Evolutionary conservation across 1,140 invertebrate species (phyloP), one percentile per base, ranked within the genome.

Genomic region (Drosophila nannoptera): DNA sequence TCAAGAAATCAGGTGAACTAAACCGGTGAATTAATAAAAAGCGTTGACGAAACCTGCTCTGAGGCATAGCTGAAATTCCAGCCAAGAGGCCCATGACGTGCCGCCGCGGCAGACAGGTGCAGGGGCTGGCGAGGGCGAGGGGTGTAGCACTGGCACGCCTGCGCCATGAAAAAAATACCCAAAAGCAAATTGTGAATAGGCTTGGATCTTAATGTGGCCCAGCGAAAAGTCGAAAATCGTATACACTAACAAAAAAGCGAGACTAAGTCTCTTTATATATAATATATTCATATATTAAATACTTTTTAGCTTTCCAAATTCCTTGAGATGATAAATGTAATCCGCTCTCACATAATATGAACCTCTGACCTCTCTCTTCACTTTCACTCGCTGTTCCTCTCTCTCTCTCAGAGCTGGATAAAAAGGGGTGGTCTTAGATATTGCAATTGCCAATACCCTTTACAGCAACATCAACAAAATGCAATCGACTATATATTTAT

Each of bases 1-100:
- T 72, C 63, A 68, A 73, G 69, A 69, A 63, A 65, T 76, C 80
- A 76, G 80, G 76, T 84, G 81, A 76, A 83, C 73, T 66, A 80
- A 83, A 83, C 76, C 76, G 81, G 81, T 80, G 81, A 84, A 83
- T 76, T 73, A 67, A 80, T 63, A 75, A 66, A 45, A 74, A 50
- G 55, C 68, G 73, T 83, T 65, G 73, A 76, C 78, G 73, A 84
- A 83, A 84, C 80, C 80, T 84, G 80, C 81, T 83, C 65, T 73
- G 50, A 53, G 58, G 69, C 80, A 83, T 83, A 70, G 73, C 81
- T 83, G 66, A 78, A 78, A 83, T 83, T 73, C 80, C 80, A 59
- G 42, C 63, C 52, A 43, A 65, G 55, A 76, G 60, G 22, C 22
- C 22, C 22, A 22, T 50, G 43, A 12, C 16, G 36, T 5, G 36